These are phyloP conservation scores for Orchesella flavescens DNA, from an alignment of 2,888 invertebrate species.

Conservation along the genomic window DNA sequence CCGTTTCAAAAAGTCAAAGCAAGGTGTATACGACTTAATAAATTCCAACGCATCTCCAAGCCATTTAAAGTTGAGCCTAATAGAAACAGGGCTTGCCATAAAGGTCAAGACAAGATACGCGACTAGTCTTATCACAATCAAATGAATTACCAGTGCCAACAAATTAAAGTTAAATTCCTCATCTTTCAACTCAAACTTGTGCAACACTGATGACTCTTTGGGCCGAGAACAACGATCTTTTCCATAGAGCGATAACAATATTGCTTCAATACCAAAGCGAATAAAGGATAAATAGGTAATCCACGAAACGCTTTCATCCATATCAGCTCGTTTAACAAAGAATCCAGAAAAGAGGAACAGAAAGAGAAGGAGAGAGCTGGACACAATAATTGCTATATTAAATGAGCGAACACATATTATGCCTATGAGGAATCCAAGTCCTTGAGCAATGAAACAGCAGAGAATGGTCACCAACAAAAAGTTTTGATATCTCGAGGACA, in stretches of 20 bases:
- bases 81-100: constrained; percentile 37
- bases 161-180: constrained; percentile 22
- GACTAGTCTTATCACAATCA: constrained; percentile 27
- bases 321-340: constrained; percentile 52
- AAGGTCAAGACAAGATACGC: constrained; percentile 40
- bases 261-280: constrained; percentile 52
- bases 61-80: too few species aligned
- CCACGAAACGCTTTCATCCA: constrained; percentile 36
- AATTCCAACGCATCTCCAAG: too few species aligned
- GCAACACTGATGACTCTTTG: constrained; percentile 8
- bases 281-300: constrained; percentile 58
- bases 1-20: too few species aligned
- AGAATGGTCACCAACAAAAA: constrained; percentile 28
- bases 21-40: too few species aligned
- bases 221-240: constrained; percentile 21
- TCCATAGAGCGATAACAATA: constrained; percentile 49
- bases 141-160: constrained; percentile 33
- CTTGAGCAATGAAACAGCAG: constrained; percentile 63
- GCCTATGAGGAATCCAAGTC: constrained; percentile 62
- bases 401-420: constrained; percentile 61
- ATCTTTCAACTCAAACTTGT: constrained; percentile 50
- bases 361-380: constrained; percentile 53
- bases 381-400: constrained; percentile 50
- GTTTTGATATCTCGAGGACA: constrained; percentile 26
- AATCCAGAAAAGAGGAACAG: constrained; percentile 60